A percentile compares a stretch with the other conserved stretches of the same genome.
These are phyloP conservation scores for Drosophila navojoa DNA, from an alignment of 1,140 invertebrate genomes.

Conservation along the genomic window DNA sequence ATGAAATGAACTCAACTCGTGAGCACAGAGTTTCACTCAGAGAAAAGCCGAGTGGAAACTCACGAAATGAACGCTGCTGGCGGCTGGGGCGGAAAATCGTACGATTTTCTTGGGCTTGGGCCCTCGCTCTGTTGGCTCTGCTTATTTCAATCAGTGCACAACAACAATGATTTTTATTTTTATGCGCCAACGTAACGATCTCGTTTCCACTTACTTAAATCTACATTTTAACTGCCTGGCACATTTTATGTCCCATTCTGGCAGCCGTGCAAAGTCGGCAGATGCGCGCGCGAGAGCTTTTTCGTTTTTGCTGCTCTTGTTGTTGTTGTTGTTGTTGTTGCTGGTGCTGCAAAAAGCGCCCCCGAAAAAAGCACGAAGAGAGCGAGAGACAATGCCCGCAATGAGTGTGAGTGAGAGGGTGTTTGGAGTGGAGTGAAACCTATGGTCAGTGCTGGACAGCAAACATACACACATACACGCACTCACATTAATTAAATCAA, in stretches of 20 bases:
- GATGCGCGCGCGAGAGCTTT: slow-evolving; percentile 70
- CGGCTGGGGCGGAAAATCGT: slow-evolving; percentile 36
- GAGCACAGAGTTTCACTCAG: slow-evolving; percentile 59
- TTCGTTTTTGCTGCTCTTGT: background rate
- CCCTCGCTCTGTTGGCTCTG: slow-evolving; percentile 31
- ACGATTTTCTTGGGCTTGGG: slow-evolving; percentile 34
- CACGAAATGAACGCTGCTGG: slow-evolving; percentile 43
- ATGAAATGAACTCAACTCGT: slow-evolving; percentile 36
- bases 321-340: slow-evolving; percentile 31
- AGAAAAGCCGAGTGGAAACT: slow-evolving; percentile 62
- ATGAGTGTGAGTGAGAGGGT: slow-evolving; percentile 1
- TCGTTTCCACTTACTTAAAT: slow-evolving; percentile 84
- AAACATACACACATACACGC: background rate
- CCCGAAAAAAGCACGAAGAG: slow-evolving; percentile 44
- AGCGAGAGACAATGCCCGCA: slow-evolving; percentile 18
- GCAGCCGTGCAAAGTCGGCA: slow-evolving; percentile 58
- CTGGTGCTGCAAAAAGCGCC: slow-evolving; percentile 40
- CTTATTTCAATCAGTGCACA: slow-evolving; percentile 83
- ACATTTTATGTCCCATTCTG: slow-evolving; percentile 84
- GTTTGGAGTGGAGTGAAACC: slow-evolving; percentile 9
- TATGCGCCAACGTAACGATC: slow-evolving; percentile 84
- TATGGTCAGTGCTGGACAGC: slow-evolving; percentile 33
- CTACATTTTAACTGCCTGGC: slow-evolving; percentile 83
- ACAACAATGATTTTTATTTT: slow-evolving; percentile 84
- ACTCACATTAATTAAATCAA: slow-evolving; percentile 67